Evolutionary conservation across 1,140 invertebrate genomes (phyloP).

Genomic region (Eriosoma lanigerum): DNA sequence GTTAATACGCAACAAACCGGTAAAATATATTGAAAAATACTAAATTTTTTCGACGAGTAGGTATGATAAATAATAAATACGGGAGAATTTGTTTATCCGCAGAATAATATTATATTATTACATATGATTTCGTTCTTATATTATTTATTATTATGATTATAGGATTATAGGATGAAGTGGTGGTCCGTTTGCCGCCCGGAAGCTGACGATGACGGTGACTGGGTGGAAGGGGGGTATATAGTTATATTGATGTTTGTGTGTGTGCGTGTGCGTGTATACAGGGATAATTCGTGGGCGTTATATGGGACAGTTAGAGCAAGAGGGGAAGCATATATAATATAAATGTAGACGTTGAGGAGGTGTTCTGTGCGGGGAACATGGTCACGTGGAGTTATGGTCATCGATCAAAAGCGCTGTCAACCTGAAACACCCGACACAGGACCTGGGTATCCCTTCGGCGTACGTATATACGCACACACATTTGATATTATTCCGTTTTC

Average conservation of each 20-base stretch:
- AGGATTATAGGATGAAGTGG: not conserved
- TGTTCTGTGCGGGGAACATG: conserved; percentile 17
- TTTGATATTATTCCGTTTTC: conserved; percentile 49
- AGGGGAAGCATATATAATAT: conserved; percentile 7
- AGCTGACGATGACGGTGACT: not conserved
- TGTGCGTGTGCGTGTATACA: not conserved
- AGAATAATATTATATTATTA: too few relatives aligned
- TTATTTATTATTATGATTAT: not conserved
- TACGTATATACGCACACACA: not conserved
- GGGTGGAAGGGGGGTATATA: not conserved
- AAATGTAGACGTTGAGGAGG: not conserved
- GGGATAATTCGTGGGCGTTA: conserved; percentile 5
- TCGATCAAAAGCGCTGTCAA: conserved; percentile 49
- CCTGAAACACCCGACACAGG: conserved; percentile 46
- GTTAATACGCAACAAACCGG: too few relatives aligned
- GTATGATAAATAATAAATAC: too few relatives aligned
- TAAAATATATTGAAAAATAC: too few relatives aligned
- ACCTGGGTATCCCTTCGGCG: conserved; percentile 32
- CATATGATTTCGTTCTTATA: not conserved
- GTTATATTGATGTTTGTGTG: too few relatives aligned
- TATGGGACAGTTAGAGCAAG: not conserved
- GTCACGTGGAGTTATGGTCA: conserved; percentile 40
- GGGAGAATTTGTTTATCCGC: too few relatives aligned
- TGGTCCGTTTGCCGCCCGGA: conserved; percentile 14
- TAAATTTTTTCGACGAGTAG: too few relatives aligned